Percentiles rank a stretch among this genome's conserved stretches.
These are phyloP conservation scores for Gryon sp. DNA, from an alignment of 1,140 invertebrate genomes.

Conservation along the genomic window DNA sequence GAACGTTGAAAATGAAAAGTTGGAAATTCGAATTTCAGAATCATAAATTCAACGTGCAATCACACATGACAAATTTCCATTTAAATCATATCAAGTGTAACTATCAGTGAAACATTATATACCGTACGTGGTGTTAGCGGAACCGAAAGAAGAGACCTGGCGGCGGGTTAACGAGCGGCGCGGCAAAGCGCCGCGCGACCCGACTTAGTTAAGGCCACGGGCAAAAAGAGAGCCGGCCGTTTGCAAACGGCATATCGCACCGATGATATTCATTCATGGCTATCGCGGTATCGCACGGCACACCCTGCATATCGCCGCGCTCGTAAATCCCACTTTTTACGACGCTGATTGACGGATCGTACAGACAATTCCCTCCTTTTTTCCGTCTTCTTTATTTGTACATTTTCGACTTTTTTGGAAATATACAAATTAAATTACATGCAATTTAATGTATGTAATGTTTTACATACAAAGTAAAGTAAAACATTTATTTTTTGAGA, in stretches of 20 bases:
- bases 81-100: slow-evolving; percentile 49
- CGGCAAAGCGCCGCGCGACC: slow-evolving; percentile 45
- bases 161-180: slow-evolving; percentile 53
- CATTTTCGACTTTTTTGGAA: too few relatives aligned
- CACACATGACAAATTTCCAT: slow-evolving; percentile 46
- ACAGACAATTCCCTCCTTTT: too few relatives aligned
- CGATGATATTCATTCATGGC: slow-evolving; percentile 58
- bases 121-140: not conserved
- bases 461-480: too few relatives aligned
- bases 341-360: slow-evolving; percentile 45
- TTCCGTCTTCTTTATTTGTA: too few relatives aligned
- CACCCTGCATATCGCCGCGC: slow-evolving; percentile 42
- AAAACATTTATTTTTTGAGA: too few relatives aligned
- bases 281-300: slow-evolving; percentile 45
- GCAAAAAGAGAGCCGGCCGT: slow-evolving; percentile 24
- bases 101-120: slow-evolving; percentile 40
- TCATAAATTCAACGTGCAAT: slow-evolving; percentile 20
- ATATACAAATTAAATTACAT: too few relatives aligned
- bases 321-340: slow-evolving; percentile 54
- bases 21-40: slow-evolving; percentile 6
- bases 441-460: too few relatives aligned
- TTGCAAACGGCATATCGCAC: slow-evolving; percentile 57
- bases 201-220: slow-evolving; percentile 50
- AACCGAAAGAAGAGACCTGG: slow-evolving; percentile 28
- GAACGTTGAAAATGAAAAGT: too few relatives aligned